Evolutionary conservation across 2,888 invertebrate genomes (phyloP), one percentile per base, ranked within the genome.

Genomic region (Choristoneura rosaceana): DNA sequence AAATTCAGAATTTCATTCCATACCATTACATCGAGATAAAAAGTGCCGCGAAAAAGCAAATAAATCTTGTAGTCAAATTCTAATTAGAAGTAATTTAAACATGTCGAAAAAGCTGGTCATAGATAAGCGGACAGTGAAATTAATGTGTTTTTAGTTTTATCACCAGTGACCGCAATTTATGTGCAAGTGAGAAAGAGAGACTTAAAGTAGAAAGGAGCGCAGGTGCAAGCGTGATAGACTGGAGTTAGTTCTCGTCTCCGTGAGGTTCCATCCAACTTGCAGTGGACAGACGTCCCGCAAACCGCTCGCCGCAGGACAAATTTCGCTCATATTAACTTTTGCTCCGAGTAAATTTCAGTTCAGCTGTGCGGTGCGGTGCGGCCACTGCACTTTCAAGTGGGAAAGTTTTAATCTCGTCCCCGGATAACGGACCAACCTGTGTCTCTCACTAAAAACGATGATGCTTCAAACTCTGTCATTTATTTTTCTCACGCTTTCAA

Each of bases 241-340:
- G 77, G 79, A 87, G 85, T 86, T 85, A 83, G 86, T 85, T 84
- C 79, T 77, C 78, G 76, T 84, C 80, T 77, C 77, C 76, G 75
- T 77, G 79, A 83, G 85, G 84, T 83, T 81, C 77, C 79, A 88
- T 81, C 77, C 80, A 88, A 91, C 85, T 89, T 84, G 80, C 80
- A 77, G 79, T 80, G 83, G 79, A 80, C 81, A 80, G 79, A 79
- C 81, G 80, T 73, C 81, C 87, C 84, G 82, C 87, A 87, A 87
- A 89, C 89, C 88, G 86, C 86, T 82, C 77, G 84, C 90, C 87
- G 84, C 88, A 87, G 87, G 87, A 92, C 91, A 90, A 92, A 91
- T 92, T 92, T 90, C 86, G 90, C 89, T 92, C 92, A 90, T 91
- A 92, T 93, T 92, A 93, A 92, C 91, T 93, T 93, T 91, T 92